phyloP scores from a whole-genome alignment of 2,797 vertebrate genomes.

The Sebastolobus altivelis region DNA sequence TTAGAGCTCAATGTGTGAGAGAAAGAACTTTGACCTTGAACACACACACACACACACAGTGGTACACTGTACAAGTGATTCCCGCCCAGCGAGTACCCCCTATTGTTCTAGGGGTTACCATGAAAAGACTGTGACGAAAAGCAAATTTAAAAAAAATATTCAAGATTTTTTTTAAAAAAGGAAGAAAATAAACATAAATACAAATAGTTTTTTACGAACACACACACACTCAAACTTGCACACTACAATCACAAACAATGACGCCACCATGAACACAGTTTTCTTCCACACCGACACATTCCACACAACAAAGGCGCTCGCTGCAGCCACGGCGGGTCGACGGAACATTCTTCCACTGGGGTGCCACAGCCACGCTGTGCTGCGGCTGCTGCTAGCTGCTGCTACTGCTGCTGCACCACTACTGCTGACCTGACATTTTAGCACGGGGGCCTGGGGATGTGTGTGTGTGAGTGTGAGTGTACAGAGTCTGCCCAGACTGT shows the following conservation, averaged over 20 bases:
- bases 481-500: constrained; percentile 32
- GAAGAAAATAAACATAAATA: too few species aligned
- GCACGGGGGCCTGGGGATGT: constrained; percentile 27
- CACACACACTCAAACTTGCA: too few species aligned
- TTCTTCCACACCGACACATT: constrained; percentile 74
- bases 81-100: background rate
- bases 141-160: fast-evolving
- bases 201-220: too few species aligned
- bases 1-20: constrained; percentile 40
- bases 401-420: constrained; percentile 28
- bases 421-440: constrained; percentile 77
- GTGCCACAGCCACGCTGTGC: constrained; percentile 41
- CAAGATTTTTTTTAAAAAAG: too few species aligned
- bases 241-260: constrained; percentile 39
- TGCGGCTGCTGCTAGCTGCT: constrained; percentile 51
- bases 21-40: constrained; percentile 53
- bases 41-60: constrained; percentile 14
- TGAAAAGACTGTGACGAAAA: background rate
- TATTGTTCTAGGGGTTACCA: background rate
- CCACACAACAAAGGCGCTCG: constrained; percentile 73
- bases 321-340: constrained; percentile 24
- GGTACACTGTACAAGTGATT: background rate
- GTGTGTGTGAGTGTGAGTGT: constrained; percentile 30
- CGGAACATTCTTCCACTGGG: constrained; percentile 56
- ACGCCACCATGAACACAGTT: constrained; percentile 41